These are phyloP conservation scores for Octomys mimax DNA, from an alignment of 2,797 vertebrate species.

Conservation along the genomic window DNA sequence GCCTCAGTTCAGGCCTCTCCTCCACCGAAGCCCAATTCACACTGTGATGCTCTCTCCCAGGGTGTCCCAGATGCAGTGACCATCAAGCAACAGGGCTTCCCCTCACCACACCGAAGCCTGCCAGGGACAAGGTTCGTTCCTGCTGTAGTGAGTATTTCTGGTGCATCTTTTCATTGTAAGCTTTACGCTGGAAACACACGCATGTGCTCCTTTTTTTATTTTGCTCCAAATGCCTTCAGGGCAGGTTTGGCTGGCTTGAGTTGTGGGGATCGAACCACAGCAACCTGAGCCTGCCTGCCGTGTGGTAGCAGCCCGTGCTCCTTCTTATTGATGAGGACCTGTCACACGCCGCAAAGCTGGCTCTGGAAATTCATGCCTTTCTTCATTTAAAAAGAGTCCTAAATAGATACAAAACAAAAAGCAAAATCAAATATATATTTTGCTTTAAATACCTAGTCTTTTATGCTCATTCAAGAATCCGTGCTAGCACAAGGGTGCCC, in stretches of 20 bases:
- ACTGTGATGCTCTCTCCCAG: not conserved
- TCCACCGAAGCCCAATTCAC: not conserved
- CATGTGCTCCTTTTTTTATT: not conserved
- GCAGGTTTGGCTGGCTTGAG: too few relatives aligned
- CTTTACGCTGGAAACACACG: not conserved
- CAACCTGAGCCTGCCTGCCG: too few relatives aligned
- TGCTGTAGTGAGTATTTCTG: not conserved
- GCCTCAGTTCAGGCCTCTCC: accelerated
- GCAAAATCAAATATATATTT: too few relatives aligned
- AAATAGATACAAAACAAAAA: not conserved
- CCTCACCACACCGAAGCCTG: accelerated
- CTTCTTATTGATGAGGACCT: not conserved
- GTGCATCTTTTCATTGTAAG: not conserved
- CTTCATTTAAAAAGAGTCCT: not conserved
- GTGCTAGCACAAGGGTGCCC: accelerated
- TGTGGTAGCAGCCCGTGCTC: too few relatives aligned
- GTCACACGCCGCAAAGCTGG: not conserved
- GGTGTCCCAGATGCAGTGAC: not conserved
- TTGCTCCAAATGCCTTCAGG: too few relatives aligned
- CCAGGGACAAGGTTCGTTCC: not conserved
- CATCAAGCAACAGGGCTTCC: not conserved
- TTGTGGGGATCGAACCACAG: too few relatives aligned
- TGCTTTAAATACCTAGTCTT: not conserved
- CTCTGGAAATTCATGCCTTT: not conserved
- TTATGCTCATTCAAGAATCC: not conserved